Evolutionary conservation across 2,113 vertebrate species (phyloP).

Genomic region (Dromas ardeola): DNA sequence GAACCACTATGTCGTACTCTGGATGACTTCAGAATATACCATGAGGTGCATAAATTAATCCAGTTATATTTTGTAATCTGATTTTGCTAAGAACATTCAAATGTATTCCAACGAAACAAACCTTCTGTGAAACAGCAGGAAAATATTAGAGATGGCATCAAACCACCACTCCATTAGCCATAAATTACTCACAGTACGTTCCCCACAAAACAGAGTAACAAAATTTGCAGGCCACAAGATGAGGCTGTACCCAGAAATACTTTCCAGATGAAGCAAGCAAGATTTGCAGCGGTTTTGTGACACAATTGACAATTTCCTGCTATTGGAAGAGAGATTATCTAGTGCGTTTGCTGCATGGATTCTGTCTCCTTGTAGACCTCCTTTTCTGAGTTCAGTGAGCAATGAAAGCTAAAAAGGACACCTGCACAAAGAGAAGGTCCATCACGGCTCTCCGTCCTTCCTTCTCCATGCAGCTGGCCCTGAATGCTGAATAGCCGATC

Average conservation of each 20-base stretch:
- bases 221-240: neutral
- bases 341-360: neutral
- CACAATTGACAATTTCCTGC: neutral
- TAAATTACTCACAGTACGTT: conserved; percentile 28
- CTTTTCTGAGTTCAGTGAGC: neutral
- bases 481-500: neutral
- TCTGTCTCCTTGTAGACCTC: neutral
- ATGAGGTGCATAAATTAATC: conserved; percentile 13
- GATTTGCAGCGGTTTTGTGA: conserved; percentile 19
- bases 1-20: neutral
- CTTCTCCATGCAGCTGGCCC: neutral
- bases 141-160: conserved; percentile 41
- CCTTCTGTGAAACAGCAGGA: conserved; percentile 30
- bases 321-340: neutral
- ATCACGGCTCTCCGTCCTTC: neutral
- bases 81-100: conserved; percentile 31
- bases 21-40: neutral
- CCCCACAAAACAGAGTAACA: conserved; percentile 33
- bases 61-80: conserved; percentile 6
- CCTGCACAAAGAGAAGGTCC: neutral
- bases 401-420: neutral
- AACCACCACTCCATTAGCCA: conserved; percentile 3
- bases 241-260: conserved; percentile 44
- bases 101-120: neutral
- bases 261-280: conserved; percentile 53